Evolutionary conservation across 2,888 invertebrate genomes (phyloP), one percentile per base, ranked within the genome.

Genomic region (Falcaria lacertinaria): DNA sequence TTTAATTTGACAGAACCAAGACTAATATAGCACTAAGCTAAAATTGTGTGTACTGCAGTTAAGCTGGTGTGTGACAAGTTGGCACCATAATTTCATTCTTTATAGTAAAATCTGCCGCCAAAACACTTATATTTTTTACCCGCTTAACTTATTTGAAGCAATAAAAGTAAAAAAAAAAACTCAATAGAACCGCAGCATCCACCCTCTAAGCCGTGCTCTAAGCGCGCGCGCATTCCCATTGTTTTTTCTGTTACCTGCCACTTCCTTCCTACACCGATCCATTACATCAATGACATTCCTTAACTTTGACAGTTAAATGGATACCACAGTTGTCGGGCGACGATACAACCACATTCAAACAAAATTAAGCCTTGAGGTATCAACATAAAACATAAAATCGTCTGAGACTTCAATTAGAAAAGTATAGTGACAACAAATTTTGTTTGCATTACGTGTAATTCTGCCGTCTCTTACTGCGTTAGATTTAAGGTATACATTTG

Each of bases 261-360:
- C 88, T 88, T 88, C 88, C 88, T 88, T 88, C 88, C 88, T 88
- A 68, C 67, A 78, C 57, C 82, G 73, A 86, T 86, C 83, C 75
- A 80, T 87, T 84, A 86, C 64, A 44, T 70, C 77, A 86, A 82
- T 81, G 80, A 81, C 85, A 88, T 88, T 88, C 88, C 80, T 56
- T 44, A 54, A 60, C 54, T 64, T 71, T 83, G 85, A 84, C 85
- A 82, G 76, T 65, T 77, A 77, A 80, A 83, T 79, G 77, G 80
- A 71, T 72, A 76, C 75, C 71, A 64, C 75, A 70, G 76, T 76
- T 78, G 73, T 66, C 74, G 54, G 41, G 48, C 43, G 39, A 50
- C 48, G 60, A 61, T 64, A 70, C 64, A 58, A 48, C 52, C 32
- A 40, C 38, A 15, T 34, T 40, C 58, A 41, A 47, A 42, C 19